Evolutionary conservation across 2,113 vertebrate species (phyloP).

Genomic region (Hippocampus mohnikei): DNA sequence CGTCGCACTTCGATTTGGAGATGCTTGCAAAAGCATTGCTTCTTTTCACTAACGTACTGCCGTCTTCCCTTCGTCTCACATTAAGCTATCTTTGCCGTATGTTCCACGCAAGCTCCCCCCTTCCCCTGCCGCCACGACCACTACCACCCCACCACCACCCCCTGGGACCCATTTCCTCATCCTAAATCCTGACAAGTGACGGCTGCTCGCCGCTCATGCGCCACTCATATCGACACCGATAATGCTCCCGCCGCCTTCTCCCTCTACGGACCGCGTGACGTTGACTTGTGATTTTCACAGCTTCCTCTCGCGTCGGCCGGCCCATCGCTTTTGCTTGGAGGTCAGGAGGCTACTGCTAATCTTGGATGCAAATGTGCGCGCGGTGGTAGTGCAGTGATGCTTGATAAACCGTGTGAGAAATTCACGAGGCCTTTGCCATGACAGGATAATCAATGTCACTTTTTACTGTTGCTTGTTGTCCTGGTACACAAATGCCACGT

Average conservation of each 20-base stretch:
- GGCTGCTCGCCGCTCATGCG: constrained; percentile 56
- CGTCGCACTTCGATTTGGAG: constrained; percentile 33
- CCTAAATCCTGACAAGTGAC: constrained; percentile 70
- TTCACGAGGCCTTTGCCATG: constrained; percentile 34
- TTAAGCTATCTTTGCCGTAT: constrained; percentile 43
- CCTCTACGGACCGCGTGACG: constrained; percentile 51
- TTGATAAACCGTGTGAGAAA: constrained; percentile 39
- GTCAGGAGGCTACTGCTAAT: constrained; percentile 63
- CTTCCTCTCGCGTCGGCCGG: constrained; percentile 46
- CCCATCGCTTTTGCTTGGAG: constrained; percentile 62
- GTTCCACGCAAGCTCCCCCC: constrained; percentile 50
- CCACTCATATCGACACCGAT: constrained; percentile 61
- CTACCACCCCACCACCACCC: background rate
- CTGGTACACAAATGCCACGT: background rate
- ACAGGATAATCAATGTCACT: constrained; percentile 18
- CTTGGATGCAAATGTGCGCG: constrained; percentile 54
- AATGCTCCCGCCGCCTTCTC: constrained; percentile 31
- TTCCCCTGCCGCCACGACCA: constrained; percentile 11
- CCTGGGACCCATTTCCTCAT: constrained; percentile 65
- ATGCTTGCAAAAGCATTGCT: constrained; percentile 32
- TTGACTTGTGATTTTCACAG: constrained; percentile 60
- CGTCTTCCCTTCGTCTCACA: constrained; percentile 24
- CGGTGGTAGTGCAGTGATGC: constrained; percentile 30
- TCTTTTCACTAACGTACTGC: constrained; percentile 8
- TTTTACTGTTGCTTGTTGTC: constrained; percentile 13